Percentiles rank a stretch among this genome's conserved stretches.
Conservation (phyloP, 1,140 invertebrate species). For the Scaptodrosophila lebanonensis region DNA sequence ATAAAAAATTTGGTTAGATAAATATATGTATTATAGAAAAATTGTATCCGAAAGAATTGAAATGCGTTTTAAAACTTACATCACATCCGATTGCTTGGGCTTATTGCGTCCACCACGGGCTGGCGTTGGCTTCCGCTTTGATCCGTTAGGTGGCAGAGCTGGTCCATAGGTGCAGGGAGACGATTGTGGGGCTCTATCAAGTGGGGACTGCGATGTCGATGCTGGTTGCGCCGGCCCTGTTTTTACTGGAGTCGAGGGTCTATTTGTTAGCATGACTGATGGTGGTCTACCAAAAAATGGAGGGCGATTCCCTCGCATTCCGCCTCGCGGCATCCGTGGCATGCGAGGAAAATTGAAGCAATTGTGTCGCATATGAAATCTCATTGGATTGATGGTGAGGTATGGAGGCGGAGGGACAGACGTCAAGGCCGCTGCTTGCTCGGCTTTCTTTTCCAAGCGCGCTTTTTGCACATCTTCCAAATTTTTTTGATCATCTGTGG, state of each 20-base stretch:
- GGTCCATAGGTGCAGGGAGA: conserved; percentile 24
- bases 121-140: background rate
- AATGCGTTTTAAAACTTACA: conserved; percentile 47
- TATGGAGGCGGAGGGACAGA: conserved; percentile 2
- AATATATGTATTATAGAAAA: too few species aligned
- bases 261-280: background rate
- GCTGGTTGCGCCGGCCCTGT: conserved; percentile 1
- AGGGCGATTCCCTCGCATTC: conserved; percentile 40
- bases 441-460: conserved; percentile 54
- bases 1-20: too few species aligned
- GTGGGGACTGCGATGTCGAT: conserved; percentile 8
- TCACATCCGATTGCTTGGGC: conserved; percentile 34
- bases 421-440: conserved; percentile 43
- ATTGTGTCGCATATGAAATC: conserved; percentile 48
- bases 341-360: conserved; percentile 51
- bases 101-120: conserved; percentile 5
- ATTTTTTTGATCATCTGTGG: conserved; percentile 35
- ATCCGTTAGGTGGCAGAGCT: conserved; percentile 18
- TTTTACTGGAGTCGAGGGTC: background rate
- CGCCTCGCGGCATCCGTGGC: conserved; percentile 50
- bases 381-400: conserved; percentile 26
- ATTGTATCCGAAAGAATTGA: too few species aligned
- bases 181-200: background rate
- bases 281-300: conserved; percentile 37
- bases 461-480: conserved; percentile 57